A percentile compares a stretch with the other conserved stretches of the same genome.
These are phyloP conservation scores for Mormyrus iriodes DNA, from an alignment of 2,113 vertebrate genomes.

Conservation along the genomic window DNA sequence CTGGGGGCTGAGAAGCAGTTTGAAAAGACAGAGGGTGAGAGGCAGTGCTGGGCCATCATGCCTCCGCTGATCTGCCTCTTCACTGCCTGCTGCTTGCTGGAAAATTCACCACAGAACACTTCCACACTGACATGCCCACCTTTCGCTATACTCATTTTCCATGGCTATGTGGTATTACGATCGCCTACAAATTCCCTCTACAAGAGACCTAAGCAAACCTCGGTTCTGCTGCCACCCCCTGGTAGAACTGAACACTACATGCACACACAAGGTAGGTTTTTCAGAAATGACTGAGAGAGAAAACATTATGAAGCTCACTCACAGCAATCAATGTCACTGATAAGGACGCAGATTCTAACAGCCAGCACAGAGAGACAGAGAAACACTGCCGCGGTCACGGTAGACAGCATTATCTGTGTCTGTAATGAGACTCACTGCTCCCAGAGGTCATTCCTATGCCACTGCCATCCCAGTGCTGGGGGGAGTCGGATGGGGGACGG, in stretches of 20 bases:
- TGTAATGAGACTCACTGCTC: conserved; percentile 44
- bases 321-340: neutral
- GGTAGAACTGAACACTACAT: neutral
- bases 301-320: neutral
- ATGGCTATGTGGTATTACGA: neutral
- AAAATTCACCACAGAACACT: neutral
- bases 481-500: conserved; percentile 40
- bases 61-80: neutral
- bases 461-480: conserved; percentile 37
- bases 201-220: neutral
- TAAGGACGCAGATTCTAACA: neutral
- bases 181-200: neutral
- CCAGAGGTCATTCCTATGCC: neutral
- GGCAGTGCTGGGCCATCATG: neutral
- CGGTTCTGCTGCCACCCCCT: neutral
- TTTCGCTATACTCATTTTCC: neutral
- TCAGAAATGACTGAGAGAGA: neutral
- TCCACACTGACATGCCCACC: neutral
- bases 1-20: conserved; percentile 36
- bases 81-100: neutral
- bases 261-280: neutral
- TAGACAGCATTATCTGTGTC: neutral
- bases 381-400: neutral
- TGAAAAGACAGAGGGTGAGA: neutral
- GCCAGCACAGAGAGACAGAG: neutral